Evolutionary conservation across 2,113 vertebrate species (phyloP), one percentile per base, ranked within the genome.

Genomic region (Scortum barcoo): DNA sequence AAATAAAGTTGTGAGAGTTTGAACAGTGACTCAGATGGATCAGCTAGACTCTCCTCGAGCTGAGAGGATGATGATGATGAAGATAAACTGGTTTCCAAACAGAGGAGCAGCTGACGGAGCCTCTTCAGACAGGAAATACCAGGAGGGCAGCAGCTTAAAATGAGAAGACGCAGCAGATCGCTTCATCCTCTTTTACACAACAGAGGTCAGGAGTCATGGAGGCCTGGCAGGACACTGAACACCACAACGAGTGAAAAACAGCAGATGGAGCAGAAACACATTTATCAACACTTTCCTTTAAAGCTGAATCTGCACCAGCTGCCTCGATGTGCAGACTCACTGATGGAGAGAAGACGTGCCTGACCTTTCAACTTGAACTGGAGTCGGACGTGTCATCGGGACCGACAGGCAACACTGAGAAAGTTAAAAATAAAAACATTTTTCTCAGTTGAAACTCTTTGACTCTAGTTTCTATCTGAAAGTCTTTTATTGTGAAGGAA

Each of bases 61-160:
- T 16, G 44, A 46, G 44, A 44, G 42, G 42, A 44, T 12, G 40
- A 53, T 9, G 56, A 58, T 30, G 56, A 38, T 22, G 58, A 61
- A 6, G 58, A 36, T 13, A 20, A n/a, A 8, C 1, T 22, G 20
- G 33, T 38, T 12, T 60, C 26, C 20, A 0, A 14, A 44, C 13
- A 12, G n/a, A 46, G 44, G 13, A 60, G 26, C 28, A 33, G 38
- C 38, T 13, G 48, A 19, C 9, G 19, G 48, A 51, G 51, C 42
- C 0, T 30, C 61, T 48, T 24, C 11, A 0, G 24, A 40, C 92
- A 94, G 93, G 94, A 94, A 95, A 93, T 91, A 19, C 89, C 91
- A 84, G 28, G 11, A 10, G 53, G 73, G 78, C 83, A 76, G 65
- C 20, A 77, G 86, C 86, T 93, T 91, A 92, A 93, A 93, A 86